These are phyloP conservation scores for Buteo buteo DNA, from an alignment of 2,113 vertebrate species.

Conservation along the genomic window DNA sequence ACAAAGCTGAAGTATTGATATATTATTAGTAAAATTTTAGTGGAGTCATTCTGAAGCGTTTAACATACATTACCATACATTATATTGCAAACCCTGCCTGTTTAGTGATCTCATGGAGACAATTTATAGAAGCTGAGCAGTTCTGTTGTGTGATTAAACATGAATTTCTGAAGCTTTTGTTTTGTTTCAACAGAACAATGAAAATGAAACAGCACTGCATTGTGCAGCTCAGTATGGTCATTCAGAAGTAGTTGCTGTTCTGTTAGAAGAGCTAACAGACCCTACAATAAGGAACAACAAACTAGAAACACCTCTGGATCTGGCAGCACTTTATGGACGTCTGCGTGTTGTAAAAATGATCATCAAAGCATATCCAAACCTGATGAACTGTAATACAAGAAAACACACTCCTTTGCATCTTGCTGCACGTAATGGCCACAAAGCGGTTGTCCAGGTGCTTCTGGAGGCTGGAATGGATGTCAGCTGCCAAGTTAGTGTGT, in stretches of 20 bases:
- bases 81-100: background rate
- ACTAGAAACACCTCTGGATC: constrained; percentile 90
- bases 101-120: background rate
- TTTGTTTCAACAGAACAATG: constrained; percentile 84
- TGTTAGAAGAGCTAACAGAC: constrained; percentile 92
- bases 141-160: background rate
- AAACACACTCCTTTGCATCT: constrained; percentile 94
- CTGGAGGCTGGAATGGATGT: constrained; percentile 94
- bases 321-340: constrained; percentile 92
- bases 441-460: constrained; percentile 85
- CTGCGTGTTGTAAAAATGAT: constrained; percentile 93
- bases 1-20: background rate
- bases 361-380: constrained; percentile 88
- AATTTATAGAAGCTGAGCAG: background rate
- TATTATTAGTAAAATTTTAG: background rate
- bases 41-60: background rate
- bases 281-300: constrained; percentile 93
- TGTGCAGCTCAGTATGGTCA: constrained; percentile 96
- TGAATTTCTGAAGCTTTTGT: constrained; percentile 4
- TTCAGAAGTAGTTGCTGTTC: constrained; percentile 89
- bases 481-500: constrained; percentile 86
- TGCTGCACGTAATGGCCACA: constrained; percentile 94
- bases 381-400: constrained; percentile 87
- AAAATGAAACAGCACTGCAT: constrained; percentile 93
- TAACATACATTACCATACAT: background rate